Percentiles rank a stretch among this genome's conserved stretches.
Conservation (phyloP, 23 tunicate species). For the Trididemnum nubilum region DNA sequence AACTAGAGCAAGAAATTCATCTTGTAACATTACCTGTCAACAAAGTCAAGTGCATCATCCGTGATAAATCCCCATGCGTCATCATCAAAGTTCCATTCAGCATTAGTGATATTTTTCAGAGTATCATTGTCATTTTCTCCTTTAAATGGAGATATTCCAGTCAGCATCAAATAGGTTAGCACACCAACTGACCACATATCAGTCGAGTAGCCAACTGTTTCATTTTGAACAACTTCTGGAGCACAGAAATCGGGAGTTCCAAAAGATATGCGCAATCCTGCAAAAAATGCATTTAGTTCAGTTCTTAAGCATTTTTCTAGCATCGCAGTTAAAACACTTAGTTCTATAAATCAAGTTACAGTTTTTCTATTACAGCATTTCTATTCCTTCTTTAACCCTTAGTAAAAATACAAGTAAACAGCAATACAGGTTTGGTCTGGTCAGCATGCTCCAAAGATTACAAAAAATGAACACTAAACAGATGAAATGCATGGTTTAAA, state of each 20-base stretch:
- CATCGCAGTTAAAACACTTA: background rate
- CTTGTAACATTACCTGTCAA: conserved; percentile 87
- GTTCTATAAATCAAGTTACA: background rate
- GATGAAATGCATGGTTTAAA: no score
- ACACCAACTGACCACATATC: conserved; percentile 98
- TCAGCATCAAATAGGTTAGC: conserved; percentile 60
- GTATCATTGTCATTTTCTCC: conserved; percentile 83
- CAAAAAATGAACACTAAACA: no score
- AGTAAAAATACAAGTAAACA: no score
- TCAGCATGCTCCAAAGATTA: no score
- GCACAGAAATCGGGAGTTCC: conserved; percentile 94
- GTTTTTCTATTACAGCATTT: no score
- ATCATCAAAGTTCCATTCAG: conserved; percentile 73
- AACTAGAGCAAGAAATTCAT: no score
- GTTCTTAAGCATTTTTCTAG: background rate
- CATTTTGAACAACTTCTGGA: conserved; percentile 90
- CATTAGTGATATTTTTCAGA: conserved; percentile 65
- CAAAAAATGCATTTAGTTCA: conserved; percentile 1
- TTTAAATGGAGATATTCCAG: conserved; percentile 86
- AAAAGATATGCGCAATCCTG: conserved; percentile 79
- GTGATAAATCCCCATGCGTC: conserved; percentile 70
- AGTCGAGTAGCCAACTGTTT: conserved; percentile 76
- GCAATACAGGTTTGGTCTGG: no score
- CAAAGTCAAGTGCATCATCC: conserved; percentile 89
- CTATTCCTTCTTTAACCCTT: no score